Base-by-base conservation (phyloP, 2,888 invertebrate genomes). In the Euzophera pinguis region DNA sequence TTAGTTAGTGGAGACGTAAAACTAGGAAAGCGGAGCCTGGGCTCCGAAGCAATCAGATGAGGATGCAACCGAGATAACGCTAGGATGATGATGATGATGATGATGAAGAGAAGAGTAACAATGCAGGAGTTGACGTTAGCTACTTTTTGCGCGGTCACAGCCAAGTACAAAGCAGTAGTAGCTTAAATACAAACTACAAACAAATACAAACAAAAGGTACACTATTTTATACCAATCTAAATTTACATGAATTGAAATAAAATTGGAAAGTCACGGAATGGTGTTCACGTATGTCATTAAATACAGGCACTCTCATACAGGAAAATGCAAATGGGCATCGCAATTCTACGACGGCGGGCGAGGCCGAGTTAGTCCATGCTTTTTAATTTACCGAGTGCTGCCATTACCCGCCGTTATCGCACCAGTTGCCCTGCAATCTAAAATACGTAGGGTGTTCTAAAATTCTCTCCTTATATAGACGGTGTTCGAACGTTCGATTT, bases 301-400 rank as follows among this genome's bases (percentile, higher is more conserved):
- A 61, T 61, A 67, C 60, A 69, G 62, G 59, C 62, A 65, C 61
- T 70, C 63, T 67, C 66, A 68, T 64, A 66, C 61, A 68, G 70
- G 70, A 71, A 75, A 77, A 78, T 75, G 75, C 70, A 75, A 82
- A 81, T 75, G 73, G 69, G 62, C 63, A 65, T 61, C 65, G 69
- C 71, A 69, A 77, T 72, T 75, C 66, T 67, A 63, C 64, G 60
- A 39, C 53, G 60, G 57, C 60, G 55, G 65, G 62, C 64, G 70
- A 63, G 66, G 70, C 56, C 62, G 60, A 77, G 70, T 73, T 70
- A 63, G 66, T 62, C 69, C 69, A 67, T 75, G 75, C 73, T 79
- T 84, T 83, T 85, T 84, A 82, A 84, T 84, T 82, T 79, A 79
- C 76, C 72, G 71, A 81, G 78, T 75, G 77, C 71, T 70, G 69